Evolutionary conservation across 2,113 vertebrate species (phyloP), one percentile per base, ranked within the genome.

Genomic region (Tauraco erythrolophus): DNA sequence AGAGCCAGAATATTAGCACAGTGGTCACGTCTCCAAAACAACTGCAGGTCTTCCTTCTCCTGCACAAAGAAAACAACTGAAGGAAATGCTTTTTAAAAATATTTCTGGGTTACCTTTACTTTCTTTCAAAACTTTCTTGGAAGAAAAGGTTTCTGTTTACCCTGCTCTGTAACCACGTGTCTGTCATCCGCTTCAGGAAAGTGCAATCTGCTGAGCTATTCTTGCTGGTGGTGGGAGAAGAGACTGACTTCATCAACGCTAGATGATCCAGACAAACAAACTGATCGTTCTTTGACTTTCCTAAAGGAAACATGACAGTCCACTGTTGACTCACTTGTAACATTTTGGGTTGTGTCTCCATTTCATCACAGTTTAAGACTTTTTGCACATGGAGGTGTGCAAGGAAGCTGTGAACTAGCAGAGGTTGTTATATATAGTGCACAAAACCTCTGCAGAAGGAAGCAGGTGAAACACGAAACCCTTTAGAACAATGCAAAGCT

Each of bases 1-100:
- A 31, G 41, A 35, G 31, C 58, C 71, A 80, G 58, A 87, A 54
- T 61, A 72, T 21, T 28, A 77, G 2, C 45, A n/a, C 37, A 74
- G n/a, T 41, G 31, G 13, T 37, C 9, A 6, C 2, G 1, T 22
- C 0, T 0, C 57, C 61, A 58, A 78, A 75, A 43, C 3, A 74
- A 4, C 19, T 65, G 10, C n/a, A 62, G 15, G 9, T 70, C 24
- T 81, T 51, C 15, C 13, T 71, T 81, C 15, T 19, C 18, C 16
- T 43, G 17, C 43, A 37, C 19, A 33, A 74, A 43, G 13, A 14
- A 86, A 91, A 76, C 15, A 50, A 4, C 22, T 70, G 41, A 17
- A 64, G 54, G 15, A 91, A 83, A 74, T 9, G 4, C 0, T 79
- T 57, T 7, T 94, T 82, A 14, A 80, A 64, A 64, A 37, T 61